Percentiles rank a stretch among this genome's conserved stretches.
These are phyloP conservation scores for Oenanthe melanoleuca DNA, from an alignment of 2,113 vertebrate genomes.

Conservation along the genomic window DNA sequence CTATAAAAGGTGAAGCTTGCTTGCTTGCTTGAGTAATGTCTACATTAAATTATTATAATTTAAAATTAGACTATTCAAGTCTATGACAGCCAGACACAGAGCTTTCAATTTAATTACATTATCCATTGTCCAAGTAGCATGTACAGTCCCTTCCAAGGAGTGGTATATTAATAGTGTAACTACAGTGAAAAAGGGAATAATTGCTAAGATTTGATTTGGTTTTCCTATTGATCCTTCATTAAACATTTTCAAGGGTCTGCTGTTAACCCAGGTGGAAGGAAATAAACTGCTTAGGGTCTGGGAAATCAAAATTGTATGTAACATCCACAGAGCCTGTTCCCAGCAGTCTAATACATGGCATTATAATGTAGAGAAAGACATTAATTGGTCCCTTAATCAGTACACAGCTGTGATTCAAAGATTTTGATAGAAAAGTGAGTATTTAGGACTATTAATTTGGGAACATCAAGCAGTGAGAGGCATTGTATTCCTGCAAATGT, in stretches of 20 bases:
- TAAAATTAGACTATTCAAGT: conserved; percentile 19
- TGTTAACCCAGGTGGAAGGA: neutral
- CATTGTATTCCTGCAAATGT: neutral
- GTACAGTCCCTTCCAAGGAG: neutral
- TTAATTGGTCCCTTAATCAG: neutral
- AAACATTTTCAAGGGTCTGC: neutral
- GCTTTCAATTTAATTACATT: conserved; percentile 66
- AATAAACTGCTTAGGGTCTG: conserved; percentile 8
- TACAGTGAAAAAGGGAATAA: conserved; percentile 43
- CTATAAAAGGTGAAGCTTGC: neutral
- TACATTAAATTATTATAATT: neutral
- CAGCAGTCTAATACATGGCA: neutral
- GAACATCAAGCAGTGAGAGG: neutral
- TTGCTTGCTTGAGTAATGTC: neutral
- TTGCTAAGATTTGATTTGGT: neutral
- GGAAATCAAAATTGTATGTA: neutral
- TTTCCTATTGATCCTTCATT: conserved; percentile 49
- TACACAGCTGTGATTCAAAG: neutral
- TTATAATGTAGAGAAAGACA: neutral
- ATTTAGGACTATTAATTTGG: neutral
- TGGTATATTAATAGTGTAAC: conserved; percentile 17
- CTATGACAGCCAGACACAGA: neutral
- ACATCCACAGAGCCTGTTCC: neutral
- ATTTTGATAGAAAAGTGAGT: conserved; percentile 3
- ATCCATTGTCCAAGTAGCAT: conserved; percentile 25